Base-by-base conservation (phyloP, 2,113 vertebrate genomes). In the Pyxicephalus adspersus region DNA sequence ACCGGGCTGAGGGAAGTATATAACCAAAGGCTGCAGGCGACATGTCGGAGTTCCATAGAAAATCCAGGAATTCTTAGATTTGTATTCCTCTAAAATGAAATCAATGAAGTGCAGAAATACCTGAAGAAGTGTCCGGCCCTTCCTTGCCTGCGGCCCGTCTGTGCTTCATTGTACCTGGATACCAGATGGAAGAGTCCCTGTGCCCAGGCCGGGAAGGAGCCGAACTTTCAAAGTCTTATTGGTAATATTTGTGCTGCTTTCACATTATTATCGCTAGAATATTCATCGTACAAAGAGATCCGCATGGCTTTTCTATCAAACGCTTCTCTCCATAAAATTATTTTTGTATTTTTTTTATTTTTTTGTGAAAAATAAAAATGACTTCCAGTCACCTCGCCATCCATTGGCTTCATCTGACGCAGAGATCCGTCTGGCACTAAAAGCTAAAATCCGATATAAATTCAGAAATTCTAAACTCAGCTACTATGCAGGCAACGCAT, bases 51-150 rank as follows among this genome's bases (percentile, higher is more conserved):
- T 72, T 23, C 20, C 51, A 16, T 72, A 74, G 54, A 74, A 74
- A 74, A 60, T 60, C 72, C 54, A 4, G 28, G 17, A 22, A 5
- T 22, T 28, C 26, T 9, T 1, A n/a, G n/a, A 22, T 60, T 73
- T 74, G 58, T 55, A 65, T 65, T 26, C 55, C 7, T 57, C n/a
- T 60, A 22, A 34, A 60, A 50, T 61, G 28, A 80, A 51, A n/a
- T 57, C 57, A 75, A 80, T 60, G 55, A 80, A 80, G 77, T 80
- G 65, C 77, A 80, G 65, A 80, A 80, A 80, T 80, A 80, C 77
- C 77, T 80, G 77, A 80, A 80, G 38, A 65, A 70, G 70, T 70
- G 6, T 22, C 38, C 51, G 9, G 29, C 38, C 65, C 23, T 58
- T 29, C 66, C 66, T 38, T 34, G 57, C 67, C 52, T 61, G 57